Conservation (phyloP, 1,140 invertebrate species). For the Linepithema humile region DNA sequence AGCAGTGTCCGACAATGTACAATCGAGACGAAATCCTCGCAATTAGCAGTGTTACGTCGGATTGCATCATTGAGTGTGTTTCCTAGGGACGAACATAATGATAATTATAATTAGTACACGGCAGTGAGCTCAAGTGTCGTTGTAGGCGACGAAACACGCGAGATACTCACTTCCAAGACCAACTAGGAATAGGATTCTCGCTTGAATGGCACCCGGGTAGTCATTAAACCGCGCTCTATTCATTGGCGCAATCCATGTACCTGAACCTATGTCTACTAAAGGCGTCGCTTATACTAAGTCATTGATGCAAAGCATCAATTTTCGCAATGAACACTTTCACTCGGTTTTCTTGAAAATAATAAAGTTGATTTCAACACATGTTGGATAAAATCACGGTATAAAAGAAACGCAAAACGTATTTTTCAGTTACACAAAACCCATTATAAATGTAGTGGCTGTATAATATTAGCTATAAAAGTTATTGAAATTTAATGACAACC, state of each 20-base stretch:
- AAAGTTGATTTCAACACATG: neutral
- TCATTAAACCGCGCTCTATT: slow-evolving; percentile 54
- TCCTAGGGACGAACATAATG: slow-evolving; percentile 31
- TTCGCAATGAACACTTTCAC: neutral
- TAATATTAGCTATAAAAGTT: no score
- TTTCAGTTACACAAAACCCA: no score
- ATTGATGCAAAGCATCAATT: slow-evolving; percentile 11
- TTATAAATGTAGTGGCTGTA: no score
- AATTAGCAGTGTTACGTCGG: slow-evolving; percentile 61
- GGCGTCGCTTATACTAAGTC: neutral
- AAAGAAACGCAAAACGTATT: neutral
- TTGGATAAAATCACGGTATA: neutral
- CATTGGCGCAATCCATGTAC: slow-evolving; percentile 16
- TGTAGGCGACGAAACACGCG: slow-evolving; percentile 30
- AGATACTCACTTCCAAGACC: slow-evolving; percentile 44
- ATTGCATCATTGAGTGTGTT: slow-evolving; percentile 60
- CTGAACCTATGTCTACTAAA: slow-evolving; percentile 21
- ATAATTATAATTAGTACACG: slow-evolving; percentile 68
- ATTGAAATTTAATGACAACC: no score
- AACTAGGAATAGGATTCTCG: slow-evolving; percentile 41
- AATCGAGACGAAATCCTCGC: slow-evolving; percentile 62
- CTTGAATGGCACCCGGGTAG: slow-evolving; percentile 41
- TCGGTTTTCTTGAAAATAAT: slow-evolving; percentile 16
- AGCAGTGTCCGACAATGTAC: slow-evolving; percentile 36
- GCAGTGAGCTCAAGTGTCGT: neutral